A percentile compares a stretch with the other conserved stretches of the same genome.
These are phyloP conservation scores for Drepana falcataria DNA, from an alignment of 2,888 invertebrate species.

Conservation along the genomic window DNA sequence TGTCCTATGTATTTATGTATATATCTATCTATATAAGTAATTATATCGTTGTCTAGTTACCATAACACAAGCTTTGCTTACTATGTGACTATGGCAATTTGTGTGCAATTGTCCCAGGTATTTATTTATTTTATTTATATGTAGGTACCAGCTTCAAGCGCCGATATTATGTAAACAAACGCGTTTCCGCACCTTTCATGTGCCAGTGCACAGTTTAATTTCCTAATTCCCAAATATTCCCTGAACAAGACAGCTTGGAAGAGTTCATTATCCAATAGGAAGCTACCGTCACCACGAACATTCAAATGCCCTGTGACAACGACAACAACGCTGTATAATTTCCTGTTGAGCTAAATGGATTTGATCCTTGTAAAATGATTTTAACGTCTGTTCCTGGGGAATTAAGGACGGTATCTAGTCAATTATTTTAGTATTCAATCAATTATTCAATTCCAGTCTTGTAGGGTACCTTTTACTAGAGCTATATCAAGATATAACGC, in stretches of 20 bases:
- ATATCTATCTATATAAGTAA: too few relatives aligned
- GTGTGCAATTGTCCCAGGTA: too few relatives aligned
- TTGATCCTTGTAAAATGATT: conserved; percentile 59
- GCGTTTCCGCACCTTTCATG: conserved; percentile 62
- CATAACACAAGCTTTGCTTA: too few relatives aligned
- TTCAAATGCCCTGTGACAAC: conserved; percentile 46
- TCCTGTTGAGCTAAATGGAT: conserved; percentile 69
- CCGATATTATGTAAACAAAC: conserved; percentile 19
- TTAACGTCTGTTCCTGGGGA: conserved; percentile 39
- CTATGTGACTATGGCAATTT: too few relatives aligned
- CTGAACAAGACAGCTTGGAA: conserved; percentile 54
- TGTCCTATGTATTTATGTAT: too few relatives aligned
- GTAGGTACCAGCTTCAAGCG: conserved; percentile 27
- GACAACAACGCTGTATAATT: conserved; percentile 65
- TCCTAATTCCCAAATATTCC: conserved; percentile 70
- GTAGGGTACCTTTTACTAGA: too few relatives aligned
- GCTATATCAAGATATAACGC: too few relatives aligned
- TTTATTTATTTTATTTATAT: too few relatives aligned
- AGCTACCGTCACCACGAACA: conserved; percentile 55
- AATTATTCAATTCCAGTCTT: too few relatives aligned
- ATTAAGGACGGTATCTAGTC: conserved; percentile 8
- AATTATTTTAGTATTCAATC: background rate
- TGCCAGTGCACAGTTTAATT: conserved; percentile 63
- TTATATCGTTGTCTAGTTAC: too few relatives aligned
- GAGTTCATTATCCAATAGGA: conserved; percentile 74